Conservation (phyloP, 53 echinoderm and acorn worm genomes). For the Echinarachnius parma region DNA sequence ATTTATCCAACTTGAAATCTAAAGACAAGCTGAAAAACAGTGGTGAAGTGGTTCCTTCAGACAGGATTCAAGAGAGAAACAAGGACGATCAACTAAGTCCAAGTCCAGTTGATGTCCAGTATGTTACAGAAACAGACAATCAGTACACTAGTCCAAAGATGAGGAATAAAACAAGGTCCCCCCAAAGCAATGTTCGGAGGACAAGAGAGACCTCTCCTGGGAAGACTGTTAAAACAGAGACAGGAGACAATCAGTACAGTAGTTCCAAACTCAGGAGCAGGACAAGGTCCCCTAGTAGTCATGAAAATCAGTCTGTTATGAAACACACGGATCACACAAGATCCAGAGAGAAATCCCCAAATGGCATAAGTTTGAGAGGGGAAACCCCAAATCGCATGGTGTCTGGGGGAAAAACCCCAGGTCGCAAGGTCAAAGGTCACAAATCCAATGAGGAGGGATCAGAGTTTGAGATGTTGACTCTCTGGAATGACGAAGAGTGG, state of each 20-base stretch:
- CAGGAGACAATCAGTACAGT: too few relatives aligned
- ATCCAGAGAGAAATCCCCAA: neutral
- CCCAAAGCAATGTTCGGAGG: neutral
- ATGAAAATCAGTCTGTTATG: too few relatives aligned
- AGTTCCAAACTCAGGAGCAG: neutral
- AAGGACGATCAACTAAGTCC: neutral
- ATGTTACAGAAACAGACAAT: conserved; percentile 10
- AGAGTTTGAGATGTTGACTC: conserved; percentile 52
- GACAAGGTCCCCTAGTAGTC: too few relatives aligned
- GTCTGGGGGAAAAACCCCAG: conserved; percentile 23
- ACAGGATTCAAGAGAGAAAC: too few relatives aligned
- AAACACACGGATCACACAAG: neutral
- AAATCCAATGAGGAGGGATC: neutral
- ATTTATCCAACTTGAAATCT: conserved; percentile 17
- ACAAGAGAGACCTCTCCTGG: neutral
- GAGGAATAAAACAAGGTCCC: neutral
- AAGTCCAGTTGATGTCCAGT: neutral
- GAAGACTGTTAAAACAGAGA: neutral
- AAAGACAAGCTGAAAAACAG: neutral
- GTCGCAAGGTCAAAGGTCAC: neutral
- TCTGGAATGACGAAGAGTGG: conserved; percentile 48
- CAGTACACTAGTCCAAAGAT: neutral
- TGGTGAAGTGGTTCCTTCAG: too few relatives aligned
- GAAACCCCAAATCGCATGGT: conserved; percentile 1
- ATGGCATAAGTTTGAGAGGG: conserved; percentile 9